Conservation (phyloP, 2,888 invertebrate genomes). For the Andrena marginata region DNA sequence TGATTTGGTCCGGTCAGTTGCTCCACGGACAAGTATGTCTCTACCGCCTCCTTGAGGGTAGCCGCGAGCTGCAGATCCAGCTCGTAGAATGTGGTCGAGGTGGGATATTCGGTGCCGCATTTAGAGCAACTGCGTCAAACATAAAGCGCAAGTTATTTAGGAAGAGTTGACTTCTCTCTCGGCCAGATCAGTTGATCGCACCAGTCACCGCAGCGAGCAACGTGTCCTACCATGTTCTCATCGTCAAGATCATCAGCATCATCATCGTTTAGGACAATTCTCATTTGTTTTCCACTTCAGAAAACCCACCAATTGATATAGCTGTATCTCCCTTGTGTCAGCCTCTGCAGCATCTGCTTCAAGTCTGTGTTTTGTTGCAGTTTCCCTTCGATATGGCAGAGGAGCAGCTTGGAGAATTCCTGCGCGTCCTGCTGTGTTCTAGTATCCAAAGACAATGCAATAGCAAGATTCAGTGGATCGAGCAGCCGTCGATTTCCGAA, state of each 20-base stretch:
- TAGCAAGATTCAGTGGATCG: conserved; percentile 87
- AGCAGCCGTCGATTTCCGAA: conserved; percentile 86
- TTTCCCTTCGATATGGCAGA: conserved; percentile 87
- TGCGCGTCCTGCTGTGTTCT: conserved; percentile 89
- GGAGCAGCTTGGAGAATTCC: conserved; percentile 88
- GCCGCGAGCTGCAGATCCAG: conserved; percentile 87
- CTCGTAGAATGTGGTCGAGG: conserved; percentile 87
- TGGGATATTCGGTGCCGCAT: conserved; percentile 86
- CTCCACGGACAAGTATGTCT: conserved; percentile 87
- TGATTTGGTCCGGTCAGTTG: conserved; percentile 87
- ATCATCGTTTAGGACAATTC: conserved; percentile 74
- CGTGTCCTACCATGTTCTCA: conserved; percentile 75
- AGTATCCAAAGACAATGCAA: conserved; percentile 87
- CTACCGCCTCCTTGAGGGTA: conserved; percentile 86
- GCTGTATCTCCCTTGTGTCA: conserved; percentile 83
- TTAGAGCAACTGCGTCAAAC: conserved; percentile 76
- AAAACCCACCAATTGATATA: conserved; percentile 79
- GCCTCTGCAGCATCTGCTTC: conserved; percentile 78
- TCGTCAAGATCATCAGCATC: conserved; percentile 74
- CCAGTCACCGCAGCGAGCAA: conserved; percentile 74
- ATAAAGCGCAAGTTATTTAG: conserved; percentile 58
- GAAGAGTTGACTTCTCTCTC: conserved; percentile 59
- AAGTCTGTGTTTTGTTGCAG: conserved; percentile 81
- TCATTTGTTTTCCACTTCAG: conserved; percentile 76
- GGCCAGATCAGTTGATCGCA: conserved; percentile 75